Conservation (phyloP, 2,113 vertebrate genomes). For the Clarias macrocephalus region DNA sequence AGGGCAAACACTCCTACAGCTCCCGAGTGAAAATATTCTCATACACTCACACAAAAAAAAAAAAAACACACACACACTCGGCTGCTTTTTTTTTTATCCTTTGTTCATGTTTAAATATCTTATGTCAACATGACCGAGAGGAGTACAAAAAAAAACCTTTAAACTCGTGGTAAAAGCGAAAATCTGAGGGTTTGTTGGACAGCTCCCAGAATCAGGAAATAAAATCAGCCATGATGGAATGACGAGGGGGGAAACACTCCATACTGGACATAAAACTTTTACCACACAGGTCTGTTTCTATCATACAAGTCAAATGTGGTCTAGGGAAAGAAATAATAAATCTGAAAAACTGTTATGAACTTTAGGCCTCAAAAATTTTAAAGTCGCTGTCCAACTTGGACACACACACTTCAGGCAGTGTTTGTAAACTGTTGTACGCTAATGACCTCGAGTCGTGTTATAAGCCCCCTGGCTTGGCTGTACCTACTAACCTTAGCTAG, state of each 20-base stretch:
- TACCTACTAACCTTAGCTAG: neutral
- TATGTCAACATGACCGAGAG: neutral
- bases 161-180: neutral
- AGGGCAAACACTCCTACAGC: neutral
- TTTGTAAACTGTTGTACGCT: neutral
- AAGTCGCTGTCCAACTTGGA: conserved; percentile 54
- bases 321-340: neutral
- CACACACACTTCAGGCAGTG: neutral
- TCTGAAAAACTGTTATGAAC: neutral
- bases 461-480: neutral
- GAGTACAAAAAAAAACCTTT: neutral
- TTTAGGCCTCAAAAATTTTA: neutral
- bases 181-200: conserved; percentile 46
- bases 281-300: neutral
- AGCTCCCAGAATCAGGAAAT: conserved; percentile 46
- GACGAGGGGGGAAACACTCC: neutral
- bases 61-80: neutral
- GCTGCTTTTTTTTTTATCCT: too few species aligned
- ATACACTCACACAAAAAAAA: neutral
- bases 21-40: neutral
- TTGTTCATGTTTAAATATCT: neutral
- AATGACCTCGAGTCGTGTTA: neutral
- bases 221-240: conserved; percentile 5
- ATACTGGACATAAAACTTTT: neutral
- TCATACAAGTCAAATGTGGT: neutral